These are phyloP conservation scores for Aurelia coerulea DNA, from an alignment of 30 jellyfish, hydroid and myxozoan genomes.

Conservation along the genomic window DNA sequence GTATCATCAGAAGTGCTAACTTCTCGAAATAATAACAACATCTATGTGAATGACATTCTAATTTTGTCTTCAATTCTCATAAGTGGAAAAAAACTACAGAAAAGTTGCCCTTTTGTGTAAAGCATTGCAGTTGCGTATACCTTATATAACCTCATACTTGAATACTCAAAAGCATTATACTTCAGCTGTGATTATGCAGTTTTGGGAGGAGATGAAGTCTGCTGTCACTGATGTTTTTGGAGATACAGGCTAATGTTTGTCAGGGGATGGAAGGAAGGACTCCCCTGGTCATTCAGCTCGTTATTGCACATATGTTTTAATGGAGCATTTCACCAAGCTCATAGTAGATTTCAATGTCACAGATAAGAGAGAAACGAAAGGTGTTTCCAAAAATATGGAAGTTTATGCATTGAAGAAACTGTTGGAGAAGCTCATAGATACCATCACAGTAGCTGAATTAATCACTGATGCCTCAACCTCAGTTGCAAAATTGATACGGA, in stretches of 20 bases:
- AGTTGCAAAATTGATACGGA: constrained; percentile 8
- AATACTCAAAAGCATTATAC: constrained; percentile 16
- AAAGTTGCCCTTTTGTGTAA: not conserved
- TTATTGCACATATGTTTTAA: constrained; percentile 23
- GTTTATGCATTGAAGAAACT: constrained; percentile 16
- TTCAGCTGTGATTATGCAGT: constrained; percentile 18
- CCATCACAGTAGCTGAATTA: constrained; percentile 2
- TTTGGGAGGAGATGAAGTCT: constrained; percentile 11
- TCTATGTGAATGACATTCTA: constrained; percentile 27
- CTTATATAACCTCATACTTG: not conserved
- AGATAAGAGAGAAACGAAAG: constrained; percentile 30
- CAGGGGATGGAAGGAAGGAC: constrained; percentile 43
- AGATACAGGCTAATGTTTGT: not conserved
- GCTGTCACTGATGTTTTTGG: not conserved
- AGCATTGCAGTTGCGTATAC: not conserved
- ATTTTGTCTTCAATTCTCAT: not conserved
- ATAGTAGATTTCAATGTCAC: constrained; percentile 16
- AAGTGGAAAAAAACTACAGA: too few relatives aligned
- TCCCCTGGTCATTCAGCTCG: constrained; percentile 45
- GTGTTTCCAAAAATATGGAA: constrained; percentile 7
- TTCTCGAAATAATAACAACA: not conserved
- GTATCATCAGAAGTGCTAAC: constrained; percentile 32
- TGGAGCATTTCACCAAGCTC: constrained; percentile 36
- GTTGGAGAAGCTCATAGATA: not conserved
- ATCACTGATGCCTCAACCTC: constrained; percentile 38